Percentiles rank a stretch among this genome's conserved stretches.
Conservation (phyloP, 2,113 vertebrate genomes). For the Thomomys bottae region DNA sequence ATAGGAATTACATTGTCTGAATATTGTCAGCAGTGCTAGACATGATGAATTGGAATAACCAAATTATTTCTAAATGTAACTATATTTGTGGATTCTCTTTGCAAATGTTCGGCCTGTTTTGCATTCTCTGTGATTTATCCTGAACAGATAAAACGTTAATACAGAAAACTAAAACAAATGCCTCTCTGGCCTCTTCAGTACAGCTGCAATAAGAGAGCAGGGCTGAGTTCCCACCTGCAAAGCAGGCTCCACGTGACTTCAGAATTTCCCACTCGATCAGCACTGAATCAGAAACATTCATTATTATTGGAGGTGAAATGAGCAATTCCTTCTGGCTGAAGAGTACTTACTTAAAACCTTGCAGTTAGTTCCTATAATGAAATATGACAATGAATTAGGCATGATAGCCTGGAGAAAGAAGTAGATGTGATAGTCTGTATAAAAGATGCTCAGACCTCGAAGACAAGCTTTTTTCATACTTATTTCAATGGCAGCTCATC, state of each 20-base stretch:
- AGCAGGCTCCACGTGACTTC: conserved; percentile 60
- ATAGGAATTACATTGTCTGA: conserved; percentile 70
- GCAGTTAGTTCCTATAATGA: conserved; percentile 79
- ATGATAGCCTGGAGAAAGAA: conserved; percentile 60
- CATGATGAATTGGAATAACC: conserved; percentile 71
- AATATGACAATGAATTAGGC: conserved; percentile 76
- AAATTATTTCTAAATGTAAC: conserved; percentile 69
- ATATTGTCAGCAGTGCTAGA: conserved; percentile 65
- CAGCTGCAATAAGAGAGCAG: conserved; percentile 63
- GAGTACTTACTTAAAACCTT: conserved; percentile 72
- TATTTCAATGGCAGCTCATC: not conserved
- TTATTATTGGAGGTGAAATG: conserved; percentile 79
- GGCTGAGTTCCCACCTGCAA: conserved; percentile 5
- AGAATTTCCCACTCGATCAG: conserved; percentile 66
- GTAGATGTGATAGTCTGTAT: conserved; percentile 57
- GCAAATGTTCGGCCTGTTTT: conserved; percentile 67
- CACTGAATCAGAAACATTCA: conserved; percentile 81
- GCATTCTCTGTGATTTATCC: conserved; percentile 73
- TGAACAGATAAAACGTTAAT: conserved; percentile 82
- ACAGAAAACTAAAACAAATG: conserved; percentile 83
- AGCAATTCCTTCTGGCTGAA: conserved; percentile 77
- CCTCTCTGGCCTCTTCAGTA: conserved; percentile 60
- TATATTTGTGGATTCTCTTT: conserved; percentile 61
- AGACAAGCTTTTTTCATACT: not conserved
- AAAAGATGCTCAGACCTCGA: conserved; percentile 27